A percentile compares a stretch with the other conserved stretches of the same genome.
Conservation (phyloP, 2,113 vertebrate species). For the Rhegmatorhina hoffmannsi region DNA sequence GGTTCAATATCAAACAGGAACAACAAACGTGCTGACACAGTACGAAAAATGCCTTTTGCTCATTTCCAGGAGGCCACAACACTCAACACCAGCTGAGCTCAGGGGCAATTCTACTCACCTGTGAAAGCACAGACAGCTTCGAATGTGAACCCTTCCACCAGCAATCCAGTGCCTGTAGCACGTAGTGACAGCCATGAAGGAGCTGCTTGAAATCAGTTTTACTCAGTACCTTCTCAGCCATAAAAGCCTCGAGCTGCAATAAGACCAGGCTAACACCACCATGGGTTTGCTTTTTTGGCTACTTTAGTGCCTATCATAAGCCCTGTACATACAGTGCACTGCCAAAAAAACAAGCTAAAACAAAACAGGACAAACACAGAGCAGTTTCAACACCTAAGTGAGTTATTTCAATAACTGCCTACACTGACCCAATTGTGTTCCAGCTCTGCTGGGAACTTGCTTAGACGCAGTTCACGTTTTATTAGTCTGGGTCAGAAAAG, state of each 20-base stretch:
- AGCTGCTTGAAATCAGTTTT: neutral
- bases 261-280: neutral
- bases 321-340: neutral
- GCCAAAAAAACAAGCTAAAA: slow-evolving; percentile 35
- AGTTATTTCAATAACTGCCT: slow-evolving; percentile 7
- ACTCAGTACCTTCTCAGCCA: neutral
- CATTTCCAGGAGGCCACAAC: neutral
- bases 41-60: neutral
- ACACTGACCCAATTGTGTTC: slow-evolving; percentile 38
- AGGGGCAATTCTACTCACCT: neutral
- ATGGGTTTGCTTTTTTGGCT: neutral
- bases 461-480: neutral
- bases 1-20: neutral
- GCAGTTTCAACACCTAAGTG: slow-evolving; percentile 32
- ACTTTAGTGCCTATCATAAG: neutral
- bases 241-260: neutral
- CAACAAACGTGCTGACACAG: neutral
- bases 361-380: neutral
- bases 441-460: neutral
- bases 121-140: neutral
- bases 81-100: neutral
- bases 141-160: neutral
- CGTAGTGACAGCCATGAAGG: neutral
- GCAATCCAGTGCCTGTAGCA: neutral
- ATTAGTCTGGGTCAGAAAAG: neutral